Evolutionary conservation across 2,113 vertebrate species (phyloP).

Genomic region (Poeciliopsis occidentalis): DNA sequence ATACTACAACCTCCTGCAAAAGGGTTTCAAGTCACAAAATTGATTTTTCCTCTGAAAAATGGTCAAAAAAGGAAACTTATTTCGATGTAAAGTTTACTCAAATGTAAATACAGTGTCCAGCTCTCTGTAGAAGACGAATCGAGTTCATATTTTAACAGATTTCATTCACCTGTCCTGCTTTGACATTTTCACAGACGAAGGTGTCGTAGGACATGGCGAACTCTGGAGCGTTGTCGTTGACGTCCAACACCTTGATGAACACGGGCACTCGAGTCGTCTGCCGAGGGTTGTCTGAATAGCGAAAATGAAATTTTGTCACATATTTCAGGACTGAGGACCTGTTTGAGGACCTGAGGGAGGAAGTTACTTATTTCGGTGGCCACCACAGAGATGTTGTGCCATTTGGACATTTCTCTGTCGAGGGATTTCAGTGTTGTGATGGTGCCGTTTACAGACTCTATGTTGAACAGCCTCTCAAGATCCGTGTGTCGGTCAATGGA

Average conservation of each 20-base stretch:
- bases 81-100: background rate
- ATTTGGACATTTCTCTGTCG: conserved; percentile 91
- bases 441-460: conserved; percentile 92
- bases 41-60: no score
- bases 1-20: background rate
- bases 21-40: no score
- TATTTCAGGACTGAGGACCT: background rate
- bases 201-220: conserved; percentile 96
- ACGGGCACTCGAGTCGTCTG: conserved; percentile 90
- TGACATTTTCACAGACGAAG: conserved; percentile 97
- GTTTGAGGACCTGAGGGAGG: background rate
- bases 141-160: no score
- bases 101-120: background rate
- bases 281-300: conserved; percentile 86
- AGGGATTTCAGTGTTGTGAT: conserved; percentile 90
- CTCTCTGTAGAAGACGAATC: background rate
- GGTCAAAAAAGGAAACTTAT: no score
- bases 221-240: conserved; percentile 95
- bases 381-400: conserved; percentile 95
- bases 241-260: conserved; percentile 93
- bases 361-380: conserved; percentile 93
- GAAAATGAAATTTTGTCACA: background rate
- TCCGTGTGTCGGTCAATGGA: conserved; percentile 94
- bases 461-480: conserved; percentile 90
- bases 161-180: conserved; percentile 88